phyloP scores from a whole-genome alignment of 2,113 vertebrate genomes.

The Melanocharis versteri region DNA sequence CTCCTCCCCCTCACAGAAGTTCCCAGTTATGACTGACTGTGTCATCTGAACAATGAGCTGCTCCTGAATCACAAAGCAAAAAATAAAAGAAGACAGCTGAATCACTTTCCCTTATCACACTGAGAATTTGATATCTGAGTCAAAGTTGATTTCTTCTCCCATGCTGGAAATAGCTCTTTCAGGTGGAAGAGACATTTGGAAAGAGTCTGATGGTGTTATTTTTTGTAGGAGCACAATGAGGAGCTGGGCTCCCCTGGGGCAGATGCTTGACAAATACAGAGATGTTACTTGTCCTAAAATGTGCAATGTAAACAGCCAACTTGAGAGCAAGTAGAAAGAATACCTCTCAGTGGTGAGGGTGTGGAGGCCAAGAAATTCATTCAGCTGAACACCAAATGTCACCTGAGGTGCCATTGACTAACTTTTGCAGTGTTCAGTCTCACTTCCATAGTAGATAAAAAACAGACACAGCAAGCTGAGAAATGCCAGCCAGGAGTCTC shows the following conservation, averaged over 20 bases:
- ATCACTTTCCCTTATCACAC: constrained; percentile 44
- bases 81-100: constrained; percentile 53
- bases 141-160: constrained; percentile 35
- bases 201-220: background rate
- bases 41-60: constrained; percentile 31
- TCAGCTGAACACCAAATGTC: background rate
- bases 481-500: constrained; percentile 34
- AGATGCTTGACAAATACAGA: background rate
- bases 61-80: constrained; percentile 44
- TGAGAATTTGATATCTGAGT: constrained; percentile 27
- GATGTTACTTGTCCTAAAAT: background rate
- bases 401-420: constrained; percentile 9
- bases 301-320: background rate
- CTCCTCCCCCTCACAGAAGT: background rate
- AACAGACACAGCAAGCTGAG: background rate
- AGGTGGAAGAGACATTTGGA: background rate
- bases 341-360: background rate
- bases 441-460: constrained; percentile 3
- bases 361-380: constrained; percentile 10
- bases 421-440: background rate
- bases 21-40: constrained; percentile 1
- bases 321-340: background rate
- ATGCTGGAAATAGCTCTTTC: constrained; percentile 51
- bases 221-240: background rate
- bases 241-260: background rate